Base-by-base conservation (phyloP, 2,888 invertebrate species). In the Uloborus plumipes region DNA sequence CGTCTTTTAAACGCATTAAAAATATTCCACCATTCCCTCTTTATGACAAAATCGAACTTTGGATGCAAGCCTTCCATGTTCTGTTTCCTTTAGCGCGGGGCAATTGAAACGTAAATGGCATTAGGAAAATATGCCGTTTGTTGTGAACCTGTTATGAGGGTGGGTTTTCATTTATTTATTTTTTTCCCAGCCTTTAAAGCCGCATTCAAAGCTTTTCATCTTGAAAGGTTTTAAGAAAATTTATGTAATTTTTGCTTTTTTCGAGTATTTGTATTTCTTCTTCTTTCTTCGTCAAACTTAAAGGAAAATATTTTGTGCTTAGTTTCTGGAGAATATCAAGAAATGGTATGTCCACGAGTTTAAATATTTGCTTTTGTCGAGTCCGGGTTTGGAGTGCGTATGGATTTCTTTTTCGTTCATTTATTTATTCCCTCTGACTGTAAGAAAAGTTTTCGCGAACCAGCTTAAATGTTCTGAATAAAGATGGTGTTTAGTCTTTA, bases 101-200 rank as follows among this genome's bases (percentile, higher is more conserved):
- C 80, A 74, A 70, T 81, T 81, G 80, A 74, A 74, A 74, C 80
- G 80, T 74, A 81, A 81, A 81, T 70, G 67, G 74, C 74, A 81
- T 81, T 81, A 74, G 55, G 64, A 74, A 81, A 74, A 81, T 70
- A 80, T 65, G 22, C 64, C 58, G 22, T 50, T 59, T 70, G 64
- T 58, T 49, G 64, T 47, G n/a, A 50, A 26, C n/a, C 58, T 65
- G 39, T 39, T 39, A 39, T 39, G 16, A 18, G 64, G 39, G 64
- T 47, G 47, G 39, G 47, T 47, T 22, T 64, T 64, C 39, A 16
- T 50, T 7, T 16, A 9, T 53, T 59, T 15, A 62, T 26, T 58
- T 65, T 66, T 64, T 62, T 55, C 49, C 58, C n/a, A n/a, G 15
- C 70, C 53, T 66, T 66, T 78, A 78, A 69, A 78, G 59, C 69